Base-by-base conservation (phyloP, 2,797 vertebrate genomes). In the Enteromius unitaeniatus region DNA sequence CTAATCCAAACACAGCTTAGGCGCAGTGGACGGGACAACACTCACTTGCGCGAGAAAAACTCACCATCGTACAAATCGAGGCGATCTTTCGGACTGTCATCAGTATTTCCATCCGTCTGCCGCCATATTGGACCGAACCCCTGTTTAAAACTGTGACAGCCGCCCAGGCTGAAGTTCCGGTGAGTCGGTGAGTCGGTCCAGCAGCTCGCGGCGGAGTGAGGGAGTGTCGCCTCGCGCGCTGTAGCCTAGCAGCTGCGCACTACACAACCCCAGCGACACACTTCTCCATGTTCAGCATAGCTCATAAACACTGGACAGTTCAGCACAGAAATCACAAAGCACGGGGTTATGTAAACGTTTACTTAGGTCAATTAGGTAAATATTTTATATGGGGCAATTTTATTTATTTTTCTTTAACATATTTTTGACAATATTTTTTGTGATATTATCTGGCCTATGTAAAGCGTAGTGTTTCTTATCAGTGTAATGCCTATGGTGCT, bases 21-120 rank as follows among this genome's bases (percentile, higher is more conserved):
- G 88, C 91, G 91, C 88, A 55, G 23, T n/a, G 85, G 83, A 84
- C 79, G 70, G 83, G 83, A 78, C 85, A 79, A 75, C 65, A 49
- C 65, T 81, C 47, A 67, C 49, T 75, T 19, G 42, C 37, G 7
- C 3, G 79, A 79, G n/a, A 19, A 14, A 86, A 70, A 10, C 96
- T 94, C 90, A 97, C 97, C 97, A 97, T 97, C 95, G 96, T 97
- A 97, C 97, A 97, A 95, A 97, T 96, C 95, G 96, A 97, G 93
- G 97, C 96, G 94, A 97, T 96, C 95, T 97, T 97, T 92, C 96
- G 96, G 95, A 97, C 96, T 93, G 96, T 97, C 96, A 97, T 96
- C 96, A 97, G 96, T 93, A 96, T 94, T 94, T 97, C 96, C 97
- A 97, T 97, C 95, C 95, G 96, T 93, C 89, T 91, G 92, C 89